phyloP scores from a whole-genome alignment of 2,797 vertebrate genomes.

The Emys orbicularis region DNA sequence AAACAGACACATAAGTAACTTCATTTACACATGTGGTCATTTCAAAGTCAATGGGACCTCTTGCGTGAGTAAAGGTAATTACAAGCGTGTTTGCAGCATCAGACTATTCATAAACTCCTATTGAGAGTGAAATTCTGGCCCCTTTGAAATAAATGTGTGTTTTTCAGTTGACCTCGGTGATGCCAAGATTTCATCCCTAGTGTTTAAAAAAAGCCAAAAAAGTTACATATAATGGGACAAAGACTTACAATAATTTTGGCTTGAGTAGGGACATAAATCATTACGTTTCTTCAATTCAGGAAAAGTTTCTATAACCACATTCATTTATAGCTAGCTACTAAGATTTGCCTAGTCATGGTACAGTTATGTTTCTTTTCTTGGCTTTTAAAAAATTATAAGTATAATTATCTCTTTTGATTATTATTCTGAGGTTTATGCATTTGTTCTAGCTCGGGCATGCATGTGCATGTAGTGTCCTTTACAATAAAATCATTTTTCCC shows the following conservation, averaged over 20 bases:
- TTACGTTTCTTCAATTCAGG: neutral
- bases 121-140: neutral
- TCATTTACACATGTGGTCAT: neutral
- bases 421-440: neutral
- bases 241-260: neutral
- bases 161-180: neutral
- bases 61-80: neutral
- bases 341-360: slow-evolving; percentile 17
- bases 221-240: neutral
- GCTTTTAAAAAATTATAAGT: neutral
- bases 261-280: neutral
- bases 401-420: neutral
- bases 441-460: neutral
- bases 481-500: neutral
- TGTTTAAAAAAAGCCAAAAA: neutral
- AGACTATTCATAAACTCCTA: accelerated
- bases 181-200: neutral
- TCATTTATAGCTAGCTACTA: neutral
- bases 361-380: neutral
- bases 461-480: neutral
- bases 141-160: accelerated
- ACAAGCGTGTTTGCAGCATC: neutral
- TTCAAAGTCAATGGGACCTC: neutral
- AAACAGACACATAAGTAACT: neutral
- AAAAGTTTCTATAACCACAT: neutral